Evolutionary conservation across 2,797 vertebrate species (phyloP), one percentile per base, ranked within the genome.

Genomic region (Crocodylus rhombifer): DNA sequence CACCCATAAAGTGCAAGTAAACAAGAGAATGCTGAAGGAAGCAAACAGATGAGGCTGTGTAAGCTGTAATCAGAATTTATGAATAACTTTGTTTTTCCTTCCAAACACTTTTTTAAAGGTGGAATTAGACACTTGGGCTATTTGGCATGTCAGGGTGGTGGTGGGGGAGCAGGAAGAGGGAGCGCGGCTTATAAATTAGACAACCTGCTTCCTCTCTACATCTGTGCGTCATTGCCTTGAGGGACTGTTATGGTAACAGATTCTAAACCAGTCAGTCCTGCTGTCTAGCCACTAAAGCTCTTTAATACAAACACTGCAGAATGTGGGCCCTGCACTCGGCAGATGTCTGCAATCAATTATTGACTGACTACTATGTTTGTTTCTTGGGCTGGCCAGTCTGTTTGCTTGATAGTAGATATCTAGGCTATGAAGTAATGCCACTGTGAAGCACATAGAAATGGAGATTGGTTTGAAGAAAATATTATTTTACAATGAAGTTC

Each of bases 121-220:
- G 74, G 82, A 92, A 82, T 94, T 90, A 96, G 77, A 80, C 64
- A 91, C 18, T 93, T 64, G 5, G 85, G 83, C 58, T 90, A 57
- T 93, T 92, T 96, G 91, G 77, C 88, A 95, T 78, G 67, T 75
- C 60, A 79, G 26, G 69, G 10, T 42, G 42, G 42, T 42, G 42
- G 42, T 42, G 42, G 42, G 7, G 42, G 42, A 42, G 42, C 42
- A 42, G 42, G 42, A 42, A 42, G 60, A 71, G 81, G 69, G 90
- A 94, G 81, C 92, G 92, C 87, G 92, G 88, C 95, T 96, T 97
- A 89, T 80, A 97, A 88, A 96, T 97, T 93, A 97, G 91, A 95
- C 95, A 94, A 96, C 81, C 88, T 71, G 80, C 79, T 97, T 98
- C 94, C 96, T 96, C 87, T 92, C 84, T 91, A 69, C 61, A 96